Base-by-base conservation (phyloP, 1,140 invertebrate genomes). In the Cataglyphis hispanica region DNA sequence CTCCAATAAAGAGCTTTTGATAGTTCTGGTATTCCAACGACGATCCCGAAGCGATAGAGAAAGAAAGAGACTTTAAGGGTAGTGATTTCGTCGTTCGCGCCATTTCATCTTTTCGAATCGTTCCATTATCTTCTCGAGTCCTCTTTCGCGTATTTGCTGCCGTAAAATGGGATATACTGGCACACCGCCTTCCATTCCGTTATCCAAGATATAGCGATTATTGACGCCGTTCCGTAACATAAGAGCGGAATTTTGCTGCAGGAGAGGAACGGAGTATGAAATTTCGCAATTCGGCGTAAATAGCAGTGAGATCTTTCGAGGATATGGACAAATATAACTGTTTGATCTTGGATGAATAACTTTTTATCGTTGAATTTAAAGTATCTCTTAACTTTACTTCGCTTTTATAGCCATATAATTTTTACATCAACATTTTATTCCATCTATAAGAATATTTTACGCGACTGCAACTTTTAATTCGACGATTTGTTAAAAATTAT, bases 121-220 rank as follows among this genome's bases (percentile, higher is more conserved):
- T 70, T 63, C 40, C 50, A 40, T 87, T 63, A 89, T 46, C 69
- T 76, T 22, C n/a, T 13, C 8, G 61, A 46, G 27, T 25, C 72
- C 74, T 86, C 93, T 90, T 94, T 95, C 53, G 95, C 91, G 92
- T 97, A 98, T 94, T 98, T 98, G 85, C 96, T 95, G 87, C 96
- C 96, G 93, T 98, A 98, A 94, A 96, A 97, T 63, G 97, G 97
- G 77, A 98, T 94, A 91, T 97, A 96, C 87, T 97, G 95, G 81
- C 97, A 95, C 85, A 98, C 95, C 19, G 96, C 92, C 93, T 96
- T 96, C 97, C 97, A 98, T 90, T 98, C 97, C 1, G 97, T 97
- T 85, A 97, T 95, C 94, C 97, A 98, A 8, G 96, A 92, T 37
- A 97, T 84, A 1, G 92, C 94, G 37, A 96, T 87, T 87, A 95